A percentile compares a stretch with the other conserved stretches of the same genome.
phyloP scores from a whole-genome alignment of 2,113 vertebrate species.

The Gadus chalcogrammus region DNA sequence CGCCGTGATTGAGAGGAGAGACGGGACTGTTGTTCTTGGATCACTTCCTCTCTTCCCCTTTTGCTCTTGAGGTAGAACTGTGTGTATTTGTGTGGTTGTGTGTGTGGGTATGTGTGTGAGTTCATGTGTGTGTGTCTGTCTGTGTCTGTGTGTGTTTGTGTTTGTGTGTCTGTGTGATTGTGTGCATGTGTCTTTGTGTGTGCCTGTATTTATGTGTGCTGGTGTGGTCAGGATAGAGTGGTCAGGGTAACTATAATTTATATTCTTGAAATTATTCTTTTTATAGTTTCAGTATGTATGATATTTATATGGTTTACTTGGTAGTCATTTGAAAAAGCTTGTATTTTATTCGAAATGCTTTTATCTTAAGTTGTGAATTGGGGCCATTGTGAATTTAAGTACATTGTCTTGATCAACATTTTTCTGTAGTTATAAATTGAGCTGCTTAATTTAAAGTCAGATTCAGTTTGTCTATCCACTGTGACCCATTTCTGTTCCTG shows the following conservation, averaged over 20 bases:
- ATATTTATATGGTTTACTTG: neutral
- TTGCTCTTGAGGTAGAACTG: conserved; percentile 30
- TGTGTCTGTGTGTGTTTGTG: neutral
- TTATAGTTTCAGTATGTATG: neutral
- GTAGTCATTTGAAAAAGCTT: neutral
- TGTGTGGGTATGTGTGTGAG: neutral
- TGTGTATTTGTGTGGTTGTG: conserved; percentile 5
- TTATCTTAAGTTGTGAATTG: neutral
- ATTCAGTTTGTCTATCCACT: conserved; percentile 13
- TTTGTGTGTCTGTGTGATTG: neutral
- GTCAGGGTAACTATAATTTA: neutral
- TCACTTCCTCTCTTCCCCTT: conserved; percentile 10
- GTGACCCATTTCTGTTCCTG: neutral
- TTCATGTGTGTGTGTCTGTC: neutral
- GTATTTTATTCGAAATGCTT: neutral
- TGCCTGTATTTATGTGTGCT: conserved; percentile 14
- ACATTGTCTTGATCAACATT: too few relatives aligned
- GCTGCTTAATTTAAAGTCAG: neutral
- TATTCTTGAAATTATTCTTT: neutral
- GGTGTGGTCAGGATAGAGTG: neutral
- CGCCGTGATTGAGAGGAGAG: conserved; percentile 61
- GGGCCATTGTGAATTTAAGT: neutral
- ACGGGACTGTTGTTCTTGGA: conserved; percentile 50
- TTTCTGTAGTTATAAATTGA: too few relatives aligned
- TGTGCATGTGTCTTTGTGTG: neutral